These are phyloP conservation scores for Cheilosia vernalis DNA, from an alignment of 2,888 invertebrate species.

Conservation along the genomic window DNA sequence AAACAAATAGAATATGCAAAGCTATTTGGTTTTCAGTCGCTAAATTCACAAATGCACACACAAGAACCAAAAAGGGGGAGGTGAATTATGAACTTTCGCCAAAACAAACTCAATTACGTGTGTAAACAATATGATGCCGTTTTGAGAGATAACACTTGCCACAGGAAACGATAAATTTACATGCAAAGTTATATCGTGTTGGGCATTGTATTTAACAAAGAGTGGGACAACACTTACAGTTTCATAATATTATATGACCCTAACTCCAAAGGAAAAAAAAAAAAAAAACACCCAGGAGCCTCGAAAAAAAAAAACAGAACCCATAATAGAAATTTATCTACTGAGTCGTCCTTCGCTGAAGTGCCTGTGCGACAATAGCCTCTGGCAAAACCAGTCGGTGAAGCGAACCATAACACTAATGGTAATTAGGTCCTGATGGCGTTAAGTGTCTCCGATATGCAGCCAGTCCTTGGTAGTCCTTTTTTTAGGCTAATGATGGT, in stretches of 20 bases:
- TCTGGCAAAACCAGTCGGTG: background rate
- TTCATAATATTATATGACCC: too few species aligned
- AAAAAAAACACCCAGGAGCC: too few species aligned
- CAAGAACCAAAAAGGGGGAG: background rate
- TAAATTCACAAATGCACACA: background rate
- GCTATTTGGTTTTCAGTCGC: conserved; percentile 9
- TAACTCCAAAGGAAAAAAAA: too few species aligned
- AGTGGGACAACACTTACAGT: too few species aligned
- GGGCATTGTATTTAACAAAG: background rate
- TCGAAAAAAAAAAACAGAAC: too few species aligned
- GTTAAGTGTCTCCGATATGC: conserved; percentile 1
- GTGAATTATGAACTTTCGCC: conserved; percentile 27
- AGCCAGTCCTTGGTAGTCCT: background rate
- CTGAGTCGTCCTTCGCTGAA: background rate
- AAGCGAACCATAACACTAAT: conserved; percentile 1
- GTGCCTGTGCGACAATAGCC: background rate
- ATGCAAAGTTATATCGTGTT: background rate
- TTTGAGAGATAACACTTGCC: conserved; percentile 11
- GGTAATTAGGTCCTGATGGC: conserved; percentile 15
- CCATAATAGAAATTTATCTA: too few species aligned
- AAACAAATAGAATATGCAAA: conserved; percentile 32
- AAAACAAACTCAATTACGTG: conserved; percentile 26
- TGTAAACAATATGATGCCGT: conserved; percentile 24
- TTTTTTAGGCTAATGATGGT: background rate
- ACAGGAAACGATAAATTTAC: conserved; percentile 18